Conservation (phyloP, 1,140 invertebrate genomes). For the Aleiodes sp. region DNA sequence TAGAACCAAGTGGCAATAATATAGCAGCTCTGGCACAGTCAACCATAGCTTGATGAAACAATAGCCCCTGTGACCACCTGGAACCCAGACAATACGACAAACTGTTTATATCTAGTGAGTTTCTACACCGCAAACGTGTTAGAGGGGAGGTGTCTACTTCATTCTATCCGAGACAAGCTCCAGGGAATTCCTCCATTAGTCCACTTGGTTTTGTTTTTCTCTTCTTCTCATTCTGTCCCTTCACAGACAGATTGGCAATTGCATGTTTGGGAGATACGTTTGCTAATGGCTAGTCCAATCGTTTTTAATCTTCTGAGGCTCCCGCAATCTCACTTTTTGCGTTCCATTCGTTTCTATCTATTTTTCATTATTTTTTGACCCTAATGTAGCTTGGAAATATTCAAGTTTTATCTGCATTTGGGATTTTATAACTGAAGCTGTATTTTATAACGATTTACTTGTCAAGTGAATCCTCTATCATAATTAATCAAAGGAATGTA, state of each 20-base stretch:
- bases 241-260: neutral
- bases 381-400: too few relatives aligned
- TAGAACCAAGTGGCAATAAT: slow-evolving; percentile 81
- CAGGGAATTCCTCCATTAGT: slow-evolving; percentile 24
- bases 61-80: slow-evolving; percentile 88
- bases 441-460: too few relatives aligned
- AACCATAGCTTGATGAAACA: slow-evolving; percentile 87
- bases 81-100: slow-evolving; percentile 39
- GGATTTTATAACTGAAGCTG: too few relatives aligned
- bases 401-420: too few relatives aligned
- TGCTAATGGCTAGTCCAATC: neutral
- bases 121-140: neutral
- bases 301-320: neutral
- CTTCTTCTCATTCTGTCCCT: neutral
- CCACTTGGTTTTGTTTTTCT: neutral
- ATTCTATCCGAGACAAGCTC: neutral
- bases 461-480: too few relatives aligned
- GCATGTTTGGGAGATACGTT: neutral
- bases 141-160: neutral
- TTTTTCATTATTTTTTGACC: neutral
- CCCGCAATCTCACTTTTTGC: neutral
- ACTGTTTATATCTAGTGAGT: slow-evolving; percentile 1
- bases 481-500: too few relatives aligned
- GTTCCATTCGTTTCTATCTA: neutral
- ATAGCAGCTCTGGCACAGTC: slow-evolving; percentile 85